These are phyloP conservation scores for Oostethus manadensis DNA, from an alignment of 2,113 vertebrate species.

Conservation along the genomic window DNA sequence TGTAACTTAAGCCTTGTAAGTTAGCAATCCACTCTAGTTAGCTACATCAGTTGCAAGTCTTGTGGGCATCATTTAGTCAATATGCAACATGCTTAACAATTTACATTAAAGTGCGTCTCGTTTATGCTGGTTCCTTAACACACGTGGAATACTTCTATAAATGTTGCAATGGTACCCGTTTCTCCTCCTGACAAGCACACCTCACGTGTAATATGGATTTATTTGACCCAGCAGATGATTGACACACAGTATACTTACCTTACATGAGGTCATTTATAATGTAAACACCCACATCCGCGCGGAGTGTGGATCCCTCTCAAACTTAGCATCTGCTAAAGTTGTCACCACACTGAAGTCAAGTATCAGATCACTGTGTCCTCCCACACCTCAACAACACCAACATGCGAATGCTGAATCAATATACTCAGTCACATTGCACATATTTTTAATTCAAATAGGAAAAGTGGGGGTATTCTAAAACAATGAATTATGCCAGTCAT, in stretches of 20 bases:
- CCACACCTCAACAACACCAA: slow-evolving; percentile 29
- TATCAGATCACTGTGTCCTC: slow-evolving; percentile 36
- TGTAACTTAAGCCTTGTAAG: no score
- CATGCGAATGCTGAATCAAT: slow-evolving; percentile 23
- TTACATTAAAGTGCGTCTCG: no score
- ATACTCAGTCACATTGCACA: background rate
- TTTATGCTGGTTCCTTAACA: no score
- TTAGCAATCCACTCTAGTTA: no score
- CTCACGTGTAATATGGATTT: slow-evolving; percentile 11
- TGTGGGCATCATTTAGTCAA: no score
- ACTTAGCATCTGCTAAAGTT: slow-evolving; percentile 52
- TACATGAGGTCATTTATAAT: slow-evolving; percentile 47
- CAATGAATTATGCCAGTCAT: background rate
- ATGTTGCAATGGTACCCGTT: no score
- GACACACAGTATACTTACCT: slow-evolving; percentile 26
- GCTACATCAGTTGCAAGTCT: no score
- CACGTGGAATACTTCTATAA: no score
- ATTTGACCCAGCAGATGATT: slow-evolving; percentile 16
- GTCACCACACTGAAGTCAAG: slow-evolving; percentile 29
- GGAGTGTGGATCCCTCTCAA: slow-evolving; percentile 29
- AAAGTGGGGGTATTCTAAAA: background rate
- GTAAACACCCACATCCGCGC: slow-evolving; percentile 24
- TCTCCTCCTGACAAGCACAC: background rate
- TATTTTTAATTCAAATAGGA: background rate
- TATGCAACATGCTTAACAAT: no score